Evolutionary conservation across 2,888 invertebrate species (phyloP), one percentile per base, ranked within the genome.

Genomic region (Elysia crispata): DNA sequence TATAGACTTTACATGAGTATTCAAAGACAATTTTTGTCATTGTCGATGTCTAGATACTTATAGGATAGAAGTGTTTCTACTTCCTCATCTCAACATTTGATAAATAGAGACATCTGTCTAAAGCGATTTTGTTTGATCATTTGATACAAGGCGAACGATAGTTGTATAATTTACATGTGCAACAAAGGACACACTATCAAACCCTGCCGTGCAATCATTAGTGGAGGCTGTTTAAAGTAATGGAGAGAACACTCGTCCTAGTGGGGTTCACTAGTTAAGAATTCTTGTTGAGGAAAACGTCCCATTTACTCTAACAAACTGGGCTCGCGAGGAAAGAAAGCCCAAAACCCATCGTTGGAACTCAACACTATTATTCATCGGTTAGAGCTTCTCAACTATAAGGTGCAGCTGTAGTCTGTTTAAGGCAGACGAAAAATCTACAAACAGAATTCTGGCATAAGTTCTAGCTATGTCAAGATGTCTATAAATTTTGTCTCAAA

Each of bases 201-300:
- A 25, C 0, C 3, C 64, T 20, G 20, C n/a, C 8, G 64, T 25
- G 23, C 66, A 76, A 33, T 64, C 64, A 18, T 33, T 62, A 5
- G 62, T 75, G 66, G 62, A 66, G 1, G 66, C 49, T 18, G 62
- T 33, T 41, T 64, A 76, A n/a, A 76, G 66, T 11, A 50, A 25
- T 20, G 64, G 76, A 49, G 66, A 76, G 20, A 76, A 30, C 25
- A 66, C 64, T 20, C 76, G 41, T 15, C 76, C 76, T 18, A 49
- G 76, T 0, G 66, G 76, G 33, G 66, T 49, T 5, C 66, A 62
- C 1, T 49, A 49, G 66, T 76, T 76, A 20, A 66, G 49, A n/a
- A 23, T 28, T n/a, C 33, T 15, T 1, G n/a, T 20, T 20, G 15
- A n/a, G 30, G 50, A 66, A 18, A 64, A 0, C 0, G 25, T 20